Evolutionary conservation across 2,797 vertebrate species (phyloP).

Genomic region (Spea hammondii): DNA sequence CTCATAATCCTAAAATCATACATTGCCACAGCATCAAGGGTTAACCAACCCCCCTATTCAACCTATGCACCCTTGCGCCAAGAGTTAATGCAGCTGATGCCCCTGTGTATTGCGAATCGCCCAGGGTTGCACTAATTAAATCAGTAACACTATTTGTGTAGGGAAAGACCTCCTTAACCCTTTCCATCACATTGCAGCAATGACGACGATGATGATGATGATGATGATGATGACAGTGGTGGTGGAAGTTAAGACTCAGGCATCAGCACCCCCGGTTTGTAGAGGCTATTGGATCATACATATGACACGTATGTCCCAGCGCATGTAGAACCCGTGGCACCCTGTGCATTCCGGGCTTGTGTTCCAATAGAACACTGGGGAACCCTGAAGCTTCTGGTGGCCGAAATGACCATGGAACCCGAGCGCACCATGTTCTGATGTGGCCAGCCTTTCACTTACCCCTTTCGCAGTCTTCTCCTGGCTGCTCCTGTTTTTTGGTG

Average conservation of each 20-base stretch:
- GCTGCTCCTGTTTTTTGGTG: constrained; percentile 41
- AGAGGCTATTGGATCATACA: background rate
- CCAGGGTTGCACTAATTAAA: constrained; percentile 23
- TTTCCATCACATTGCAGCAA: background rate
- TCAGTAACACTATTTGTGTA: constrained; percentile 15
- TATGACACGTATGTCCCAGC: background rate
- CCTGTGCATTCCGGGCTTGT: background rate
- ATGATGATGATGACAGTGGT: too few species aligned
- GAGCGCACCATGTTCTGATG: background rate
- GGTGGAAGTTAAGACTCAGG: too few species aligned
- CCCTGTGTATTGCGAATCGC: constrained; percentile 5
- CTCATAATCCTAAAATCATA: too few species aligned
- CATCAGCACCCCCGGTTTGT: too few species aligned
- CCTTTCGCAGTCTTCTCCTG: constrained; percentile 48
- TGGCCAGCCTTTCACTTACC: constrained; percentile 56
- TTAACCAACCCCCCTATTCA: too few species aligned
- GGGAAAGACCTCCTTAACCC: constrained; percentile 38
- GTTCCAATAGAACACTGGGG: background rate
- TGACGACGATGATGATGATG: too few species aligned
- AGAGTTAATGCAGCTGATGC: too few species aligned
- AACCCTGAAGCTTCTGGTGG: constrained; percentile 5
- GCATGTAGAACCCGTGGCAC: background rate
- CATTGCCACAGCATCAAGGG: too few species aligned
- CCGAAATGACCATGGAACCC: background rate
- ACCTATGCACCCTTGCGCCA: too few species aligned